Conservation (phyloP, 2,113 vertebrate genomes). For the Triplophysa rosa region DNA sequence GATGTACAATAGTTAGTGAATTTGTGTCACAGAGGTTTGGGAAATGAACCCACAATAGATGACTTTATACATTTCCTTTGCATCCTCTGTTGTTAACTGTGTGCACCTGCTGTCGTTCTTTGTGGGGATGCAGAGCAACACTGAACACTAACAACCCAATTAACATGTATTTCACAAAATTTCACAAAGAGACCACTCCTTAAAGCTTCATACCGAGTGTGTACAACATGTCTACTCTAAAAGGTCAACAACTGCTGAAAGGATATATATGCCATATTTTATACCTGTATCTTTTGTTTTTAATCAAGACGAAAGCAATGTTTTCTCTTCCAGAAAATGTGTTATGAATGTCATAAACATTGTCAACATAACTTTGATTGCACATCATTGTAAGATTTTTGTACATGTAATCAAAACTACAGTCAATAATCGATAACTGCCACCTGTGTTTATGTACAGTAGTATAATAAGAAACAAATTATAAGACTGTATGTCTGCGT, state of each 20-base stretch:
- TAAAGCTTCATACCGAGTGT: constrained; percentile 10
- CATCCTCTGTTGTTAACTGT: background rate
- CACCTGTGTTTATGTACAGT: background rate
- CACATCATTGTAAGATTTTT: constrained; percentile 19
- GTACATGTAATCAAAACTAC: constrained; percentile 6
- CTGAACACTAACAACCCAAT: constrained; percentile 2
- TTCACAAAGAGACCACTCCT: background rate
- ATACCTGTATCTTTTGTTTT: constrained; percentile 38
- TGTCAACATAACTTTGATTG: constrained; percentile 1
- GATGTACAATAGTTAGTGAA: background rate
- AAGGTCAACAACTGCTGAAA: constrained; percentile 1
- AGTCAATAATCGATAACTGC: background rate
- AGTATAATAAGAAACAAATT: constrained; percentile 13
- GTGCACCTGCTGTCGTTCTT: constrained; percentile 4
- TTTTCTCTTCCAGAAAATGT: constrained; percentile 23
- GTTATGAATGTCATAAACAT: constrained; percentile 4
- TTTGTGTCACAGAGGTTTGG: background rate
- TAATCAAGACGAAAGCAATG: constrained; percentile 16
- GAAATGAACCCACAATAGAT: background rate
- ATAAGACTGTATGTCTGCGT: background rate
- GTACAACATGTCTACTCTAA: constrained; percentile 12
- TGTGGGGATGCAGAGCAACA: background rate
- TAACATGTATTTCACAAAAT: background rate
- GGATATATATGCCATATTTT: constrained; percentile 36
- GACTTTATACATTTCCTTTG: background rate